Base-by-base conservation (phyloP, 2,113 vertebrate species). In the Prionailurus bengalensis region DNA sequence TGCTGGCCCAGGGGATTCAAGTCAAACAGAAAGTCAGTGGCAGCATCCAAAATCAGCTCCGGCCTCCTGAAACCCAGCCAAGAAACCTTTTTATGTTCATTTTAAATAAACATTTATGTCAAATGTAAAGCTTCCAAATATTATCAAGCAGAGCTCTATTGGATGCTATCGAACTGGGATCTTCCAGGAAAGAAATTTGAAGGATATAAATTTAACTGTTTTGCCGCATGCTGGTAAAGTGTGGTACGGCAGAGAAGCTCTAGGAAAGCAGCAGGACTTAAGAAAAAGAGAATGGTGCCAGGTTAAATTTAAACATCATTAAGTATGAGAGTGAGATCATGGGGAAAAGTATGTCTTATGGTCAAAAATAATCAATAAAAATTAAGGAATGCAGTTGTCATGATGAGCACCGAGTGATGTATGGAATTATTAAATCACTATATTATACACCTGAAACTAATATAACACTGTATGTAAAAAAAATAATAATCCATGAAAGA, bases 91-190 rank as follows among this genome's bases (percentile, higher is more conserved):
- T n/a, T 86, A 53, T 39, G 16, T 61, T 95, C 42, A 87, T 73
- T 92, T 91, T 87, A 97, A 83, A 94, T 79, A 96, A 90, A 93
- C 51, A 79, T 48, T 36, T 73, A 45, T 33, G 61, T 42, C 51
- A 82, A 78, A 66, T 83, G 27, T 39, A 71, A 84, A 96, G 68
- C 10, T 97, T 82, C 45, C 39, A 94, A 79, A 79, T 89, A 73
- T 29, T 61, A 73, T 36, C n/a, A n/a, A 73, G 33, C 23, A 89
- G 53, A 42, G 12, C 12, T 78, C 45, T 71, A 51, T 15, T 39
- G 33, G 29, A 31, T 83, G 23, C 39, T 82, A 33, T 19, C 79
- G 27, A 51, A 65, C 82, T 58, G 29, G 51, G 31, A 36, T 23
- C 42, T 82, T 71, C 27, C 73, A 79, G 33, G 61, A 89, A 79